Base-by-base conservation (phyloP, 2,888 invertebrate genomes). In the Kuschelorhynchus macadamiae region DNA sequence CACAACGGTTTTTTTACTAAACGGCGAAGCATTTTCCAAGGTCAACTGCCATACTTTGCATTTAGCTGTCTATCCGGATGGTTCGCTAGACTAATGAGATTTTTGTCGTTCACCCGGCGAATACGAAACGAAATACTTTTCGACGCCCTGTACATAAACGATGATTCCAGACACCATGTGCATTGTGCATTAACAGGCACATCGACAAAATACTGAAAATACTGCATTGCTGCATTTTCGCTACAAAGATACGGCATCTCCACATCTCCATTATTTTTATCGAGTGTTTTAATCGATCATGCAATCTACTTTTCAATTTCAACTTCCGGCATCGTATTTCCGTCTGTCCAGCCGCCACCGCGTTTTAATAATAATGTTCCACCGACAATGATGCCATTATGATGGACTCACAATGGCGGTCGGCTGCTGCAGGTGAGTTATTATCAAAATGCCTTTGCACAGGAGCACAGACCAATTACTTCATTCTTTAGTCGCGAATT, bases 361-460 rank as follows among this genome's bases (percentile, higher is more conserved):
- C 9, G 62, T 63, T 67, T 67, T 62, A 50, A 67, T 67, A 62
- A 67, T 57, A 62, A 67, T 57, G 52, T 57, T 56, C 49, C 25
- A 25, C 47, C 61, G 33, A 61, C 61, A 61, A 61, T 67, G 62
- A 62, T 62, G 62, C 52, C 52, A 57, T 57, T 62, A 56, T 67
- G 67, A 67, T 32, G 57, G 50, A 63, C 63, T 42, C 36, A 61
- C 57, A 67, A 61, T 63, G 44, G 62, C 50, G 50, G 25, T 21
- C 47, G 32, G 14, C 46, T 32, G 59, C 56, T 62, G 61, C 52
- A 67, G 67, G 67, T 67, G 67, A 67, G 32, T 67, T 67, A 67
- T 67, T 56, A 67, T 57, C 52, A 33, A 62, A 63, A 62, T 25
- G 60, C 60, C 59, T 65, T 65, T 65, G 57, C 49, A 32, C 18